A percentile compares a stretch with the other conserved stretches of the same genome.
Evolutionary conservation across 2,113 vertebrate genomes (phyloP).

Genomic region (Oxyura jamaicensis): DNA sequence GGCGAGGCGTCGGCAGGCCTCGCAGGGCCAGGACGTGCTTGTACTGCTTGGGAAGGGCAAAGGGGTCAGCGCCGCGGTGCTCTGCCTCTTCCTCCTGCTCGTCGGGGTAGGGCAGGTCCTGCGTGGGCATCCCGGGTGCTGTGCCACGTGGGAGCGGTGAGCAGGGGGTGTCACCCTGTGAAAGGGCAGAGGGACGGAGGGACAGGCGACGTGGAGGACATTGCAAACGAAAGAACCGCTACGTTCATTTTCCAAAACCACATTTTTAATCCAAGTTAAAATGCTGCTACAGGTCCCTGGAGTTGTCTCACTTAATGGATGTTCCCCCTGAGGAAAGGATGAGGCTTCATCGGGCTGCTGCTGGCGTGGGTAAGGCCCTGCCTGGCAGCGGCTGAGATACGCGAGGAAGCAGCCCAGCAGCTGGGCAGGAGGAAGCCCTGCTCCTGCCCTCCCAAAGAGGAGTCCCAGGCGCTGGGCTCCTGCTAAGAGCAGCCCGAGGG

Average conservation of each 20-base stretch:
- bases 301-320: background rate
- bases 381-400: rapidly evolving
- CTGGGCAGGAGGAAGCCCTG: background rate
- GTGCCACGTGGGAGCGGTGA: background rate
- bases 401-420: background rate
- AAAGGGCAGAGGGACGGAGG: background rate
- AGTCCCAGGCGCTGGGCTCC: background rate
- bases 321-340: background rate
- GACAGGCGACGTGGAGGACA: too few relatives aligned
- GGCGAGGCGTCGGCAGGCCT: background rate
- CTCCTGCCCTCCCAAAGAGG: background rate
- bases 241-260: background rate
- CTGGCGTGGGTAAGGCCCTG: background rate
- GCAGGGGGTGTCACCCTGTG: background rate
- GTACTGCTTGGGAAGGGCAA: background rate
- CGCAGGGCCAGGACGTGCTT: background rate
- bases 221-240: too few relatives aligned
- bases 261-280: background rate
- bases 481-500: background rate
- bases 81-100: background rate
- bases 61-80: background rate
- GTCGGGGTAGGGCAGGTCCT: background rate
- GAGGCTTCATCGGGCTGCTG: background rate
- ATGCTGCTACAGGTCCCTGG: background rate
- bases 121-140: background rate